phyloP scores from a whole-genome alignment of 2,888 invertebrate genomes.

The Phanerotoma sp. region DNA sequence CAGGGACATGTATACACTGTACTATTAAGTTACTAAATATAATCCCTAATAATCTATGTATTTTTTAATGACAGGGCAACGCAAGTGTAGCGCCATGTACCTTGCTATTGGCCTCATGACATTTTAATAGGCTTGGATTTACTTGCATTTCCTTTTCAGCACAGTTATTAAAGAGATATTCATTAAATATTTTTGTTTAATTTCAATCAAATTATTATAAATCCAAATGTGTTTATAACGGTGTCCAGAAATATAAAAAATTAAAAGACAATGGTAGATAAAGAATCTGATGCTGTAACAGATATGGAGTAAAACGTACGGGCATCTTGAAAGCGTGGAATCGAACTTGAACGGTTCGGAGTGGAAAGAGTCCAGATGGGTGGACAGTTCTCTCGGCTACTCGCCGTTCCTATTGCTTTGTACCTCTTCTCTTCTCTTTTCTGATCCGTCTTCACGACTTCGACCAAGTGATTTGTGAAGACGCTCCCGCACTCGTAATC shows the following conservation, averaged over 20 bases:
- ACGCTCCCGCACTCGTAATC: slow-evolving; percentile 56
- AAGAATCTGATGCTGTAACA: background rate
- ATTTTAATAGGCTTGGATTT: too few relatives aligned
- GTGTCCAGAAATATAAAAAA: background rate
- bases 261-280: slow-evolving; percentile 1
- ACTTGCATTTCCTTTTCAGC: too few relatives aligned
- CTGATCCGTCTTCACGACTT: slow-evolving; percentile 23
- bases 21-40: background rate
- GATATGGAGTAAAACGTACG: background rate
- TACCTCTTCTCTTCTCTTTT: slow-evolving; percentile 17
- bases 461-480: slow-evolving; percentile 57
- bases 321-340: background rate
- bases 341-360: background rate
- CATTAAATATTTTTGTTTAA: too few relatives aligned
- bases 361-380: slow-evolving; percentile 5
- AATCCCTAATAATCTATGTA: too few relatives aligned
- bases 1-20: background rate
- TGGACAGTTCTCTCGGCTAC: slow-evolving; percentile 1
- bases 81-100: too few relatives aligned
- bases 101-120: too few relatives aligned
- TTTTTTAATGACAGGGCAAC: too few relatives aligned
- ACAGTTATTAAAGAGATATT: too few relatives aligned
- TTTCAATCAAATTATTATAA: background rate
- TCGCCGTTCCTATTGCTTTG: slow-evolving; percentile 15
- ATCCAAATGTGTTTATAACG: background rate